Conservation (phyloP, 2,888 invertebrate genomes). For the Limenitis arthemis region DNA sequence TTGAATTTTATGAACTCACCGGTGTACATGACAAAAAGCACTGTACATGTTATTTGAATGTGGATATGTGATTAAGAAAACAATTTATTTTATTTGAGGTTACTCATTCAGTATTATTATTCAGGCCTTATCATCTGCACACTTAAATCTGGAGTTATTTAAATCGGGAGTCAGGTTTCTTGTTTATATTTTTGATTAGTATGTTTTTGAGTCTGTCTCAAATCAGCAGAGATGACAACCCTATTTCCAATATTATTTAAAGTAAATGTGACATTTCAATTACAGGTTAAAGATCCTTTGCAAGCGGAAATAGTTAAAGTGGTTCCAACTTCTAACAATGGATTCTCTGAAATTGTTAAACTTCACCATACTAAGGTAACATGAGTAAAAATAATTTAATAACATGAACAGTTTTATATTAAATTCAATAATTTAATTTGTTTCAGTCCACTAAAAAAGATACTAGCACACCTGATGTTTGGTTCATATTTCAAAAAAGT, state of each 20-base stretch:
- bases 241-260: too few species aligned
- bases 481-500: slow-evolving; percentile 98
- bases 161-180: too few species aligned
- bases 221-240: too few species aligned
- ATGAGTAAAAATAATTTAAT: neutral
- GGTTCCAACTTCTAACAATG: slow-evolving; percentile 97
- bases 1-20: slow-evolving; percentile 77
- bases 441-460: slow-evolving; percentile 58
- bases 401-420: neutral
- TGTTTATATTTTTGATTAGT: too few species aligned
- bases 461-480: slow-evolving; percentile 73
- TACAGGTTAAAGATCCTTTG: slow-evolving; percentile 81
- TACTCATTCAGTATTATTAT: too few species aligned
- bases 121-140: too few species aligned
- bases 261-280: slow-evolving; percentile 28
- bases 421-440: slow-evolving; percentile 6
- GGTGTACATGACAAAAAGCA: slow-evolving; percentile 86
- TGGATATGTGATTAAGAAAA: too few species aligned
- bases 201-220: too few species aligned
- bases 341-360: slow-evolving; percentile 92
- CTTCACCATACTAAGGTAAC: slow-evolving; percentile 75
- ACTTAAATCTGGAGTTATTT: too few species aligned
- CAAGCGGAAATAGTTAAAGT: slow-evolving; percentile 92
- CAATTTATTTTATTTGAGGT: too few species aligned
- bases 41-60: too few species aligned